These are phyloP conservation scores for Thelaira solivaga DNA, from an alignment of 2,888 invertebrate genomes.

Conservation along the genomic window DNA sequence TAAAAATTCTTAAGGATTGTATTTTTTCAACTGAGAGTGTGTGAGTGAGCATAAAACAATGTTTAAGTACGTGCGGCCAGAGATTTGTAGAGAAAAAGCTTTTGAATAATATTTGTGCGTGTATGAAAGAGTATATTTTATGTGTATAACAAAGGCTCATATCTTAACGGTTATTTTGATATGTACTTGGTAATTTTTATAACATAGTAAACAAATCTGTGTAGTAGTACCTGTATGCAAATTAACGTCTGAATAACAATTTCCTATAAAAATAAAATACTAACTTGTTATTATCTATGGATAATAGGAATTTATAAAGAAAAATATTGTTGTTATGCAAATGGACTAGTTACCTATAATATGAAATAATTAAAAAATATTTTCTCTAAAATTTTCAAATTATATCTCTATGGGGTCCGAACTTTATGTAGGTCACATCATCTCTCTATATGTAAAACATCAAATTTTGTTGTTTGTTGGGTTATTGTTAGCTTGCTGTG, in stretches of 20 bases:
- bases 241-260: no score
- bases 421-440: background rate
- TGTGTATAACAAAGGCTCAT: slow-evolving; percentile 66
- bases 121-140: background rate
- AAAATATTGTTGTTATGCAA: no score
- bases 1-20: no score
- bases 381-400: no score
- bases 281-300: no score
- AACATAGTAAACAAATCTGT: slow-evolving; percentile 23
- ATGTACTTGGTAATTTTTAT: background rate
- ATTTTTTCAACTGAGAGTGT: slow-evolving; percentile 13
- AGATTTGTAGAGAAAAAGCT: slow-evolving; percentile 34
- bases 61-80: slow-evolving; percentile 6
- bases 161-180: slow-evolving; percentile 62
- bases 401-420: no score
- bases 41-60: slow-evolving; percentile 8
- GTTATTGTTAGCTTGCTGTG: slow-evolving; percentile 17
- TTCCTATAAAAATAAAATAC: no score
- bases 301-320: no score
- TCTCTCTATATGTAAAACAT: background rate
- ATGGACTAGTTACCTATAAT: no score
- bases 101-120: slow-evolving; percentile 3
- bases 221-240: no score
- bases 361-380: background rate
- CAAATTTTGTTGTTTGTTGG: slow-evolving; percentile 7